Evolutionary conservation across 2,797 vertebrate genomes (phyloP).

Genomic region (Hipposideros larvatus): DNA sequence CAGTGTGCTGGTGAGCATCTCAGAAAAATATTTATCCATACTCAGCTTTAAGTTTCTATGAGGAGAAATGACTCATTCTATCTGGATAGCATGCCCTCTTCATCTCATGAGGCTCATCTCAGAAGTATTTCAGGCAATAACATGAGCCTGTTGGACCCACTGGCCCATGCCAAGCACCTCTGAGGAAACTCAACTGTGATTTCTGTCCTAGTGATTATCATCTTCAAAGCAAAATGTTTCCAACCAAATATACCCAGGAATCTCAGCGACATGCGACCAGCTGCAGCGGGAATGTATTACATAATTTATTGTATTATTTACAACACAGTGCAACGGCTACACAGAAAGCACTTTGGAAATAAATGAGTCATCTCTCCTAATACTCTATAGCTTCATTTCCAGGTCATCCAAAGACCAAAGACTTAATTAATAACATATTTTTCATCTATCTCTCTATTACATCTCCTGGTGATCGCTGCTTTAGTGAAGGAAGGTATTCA

Average conservation of each 20-base stretch:
- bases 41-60: neutral
- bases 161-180: neutral
- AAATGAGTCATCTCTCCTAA: constrained; percentile 3
- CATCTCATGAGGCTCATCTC: neutral
- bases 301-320: constrained; percentile 41
- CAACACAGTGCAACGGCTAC: neutral
- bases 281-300: neutral
- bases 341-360: constrained; percentile 54
- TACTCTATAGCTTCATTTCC: neutral
- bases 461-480: neutral
- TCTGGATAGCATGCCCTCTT: neutral
- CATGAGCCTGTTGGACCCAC: neutral
- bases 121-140: constrained; percentile 15
- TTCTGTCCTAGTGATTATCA: constrained; percentile 35
- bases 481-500: constrained; percentile 13
- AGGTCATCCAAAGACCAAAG: neutral
- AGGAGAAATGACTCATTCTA: neutral
- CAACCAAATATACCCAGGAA: constrained; percentile 21
- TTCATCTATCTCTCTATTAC: neutral
- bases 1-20: neutral
- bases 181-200: neutral
- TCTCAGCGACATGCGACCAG: neutral
- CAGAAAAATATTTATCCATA: neutral
- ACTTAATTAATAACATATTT: neutral
- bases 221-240: constrained; percentile 60